Conservation (phyloP, 2,888 invertebrate genomes). For the Belgica antarctica region DNA sequence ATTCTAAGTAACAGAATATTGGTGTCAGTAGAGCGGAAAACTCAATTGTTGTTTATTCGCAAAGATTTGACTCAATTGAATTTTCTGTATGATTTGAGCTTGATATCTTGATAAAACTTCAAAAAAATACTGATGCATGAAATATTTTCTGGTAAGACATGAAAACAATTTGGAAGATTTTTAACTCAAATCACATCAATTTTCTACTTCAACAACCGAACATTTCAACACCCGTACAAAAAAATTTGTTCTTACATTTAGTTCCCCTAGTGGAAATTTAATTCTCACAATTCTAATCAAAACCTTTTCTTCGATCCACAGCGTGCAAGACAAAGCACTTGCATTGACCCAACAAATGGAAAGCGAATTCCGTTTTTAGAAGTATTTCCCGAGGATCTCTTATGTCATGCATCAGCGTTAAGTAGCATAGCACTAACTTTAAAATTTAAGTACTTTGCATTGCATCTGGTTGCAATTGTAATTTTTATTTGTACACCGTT, state of each 20-base stretch:
- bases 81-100: slow-evolving; percentile 6
- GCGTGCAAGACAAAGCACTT: slow-evolving; percentile 66
- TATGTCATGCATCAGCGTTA: slow-evolving; percentile 82
- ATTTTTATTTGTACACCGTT: slow-evolving; percentile 21
- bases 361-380: slow-evolving; percentile 67
- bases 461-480: slow-evolving; percentile 22
- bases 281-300: too few relatives aligned
- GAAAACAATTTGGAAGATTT: too few relatives aligned
- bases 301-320: slow-evolving; percentile 45
- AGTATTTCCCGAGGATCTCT: slow-evolving; percentile 73
- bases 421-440: slow-evolving; percentile 60
- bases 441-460: slow-evolving; percentile 32
- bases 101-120: slow-evolving; percentile 24
- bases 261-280: too few relatives aligned
- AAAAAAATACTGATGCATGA: too few relatives aligned
- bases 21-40: too few relatives aligned
- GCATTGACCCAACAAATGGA: slow-evolving; percentile 65
- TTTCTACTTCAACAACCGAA: too few relatives aligned
- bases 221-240: too few relatives aligned
- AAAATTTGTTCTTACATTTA: too few relatives aligned
- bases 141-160: too few relatives aligned
- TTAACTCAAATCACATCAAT: too few relatives aligned
- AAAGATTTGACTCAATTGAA: slow-evolving; percentile 1
- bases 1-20: too few relatives aligned
- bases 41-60: slow-evolving; percentile 4